A percentile compares a stretch with the other conserved stretches of the same genome.
These are phyloP conservation scores for Hippoglossus stenolepis DNA, from an alignment of 2,113 vertebrate genomes.

Conservation along the genomic window DNA sequence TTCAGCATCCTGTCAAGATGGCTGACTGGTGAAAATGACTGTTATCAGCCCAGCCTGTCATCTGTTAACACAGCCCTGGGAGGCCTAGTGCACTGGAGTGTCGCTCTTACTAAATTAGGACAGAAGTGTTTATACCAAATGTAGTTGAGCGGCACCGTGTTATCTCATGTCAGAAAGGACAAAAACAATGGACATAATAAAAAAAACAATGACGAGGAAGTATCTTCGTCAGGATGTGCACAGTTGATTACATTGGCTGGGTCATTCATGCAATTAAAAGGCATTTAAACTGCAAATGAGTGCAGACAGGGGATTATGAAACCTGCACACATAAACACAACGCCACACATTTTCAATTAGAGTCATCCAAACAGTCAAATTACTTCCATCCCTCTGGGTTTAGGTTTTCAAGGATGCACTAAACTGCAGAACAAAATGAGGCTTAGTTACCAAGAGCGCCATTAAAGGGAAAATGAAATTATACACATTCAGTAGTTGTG, in stretches of 20 bases:
- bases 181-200: constrained; percentile 30
- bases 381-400: constrained; percentile 52
- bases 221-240: constrained; percentile 25
- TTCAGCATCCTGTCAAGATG: constrained; percentile 76
- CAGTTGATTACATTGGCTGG: constrained; percentile 40
- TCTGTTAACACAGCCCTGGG: constrained; percentile 67
- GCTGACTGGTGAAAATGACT: constrained; percentile 79
- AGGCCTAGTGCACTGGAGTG: constrained; percentile 55
- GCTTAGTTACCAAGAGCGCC: neutral
- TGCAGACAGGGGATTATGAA: constrained; percentile 49
- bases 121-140: constrained; percentile 35
- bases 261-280: constrained; percentile 63
- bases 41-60: constrained; percentile 73
- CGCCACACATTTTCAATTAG: constrained; percentile 54
- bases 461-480: neutral
- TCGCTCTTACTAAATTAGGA: constrained; percentile 58
- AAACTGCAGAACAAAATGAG: constrained; percentile 23
- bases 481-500: neutral
- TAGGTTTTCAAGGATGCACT: constrained; percentile 23
- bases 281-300: constrained; percentile 65
- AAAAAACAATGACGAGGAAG: constrained; percentile 15
- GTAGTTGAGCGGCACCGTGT: constrained; percentile 14
- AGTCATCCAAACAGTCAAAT: constrained; percentile 54
- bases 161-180: constrained; percentile 17
- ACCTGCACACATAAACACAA: constrained; percentile 44